phyloP scores from a whole-genome alignment of 2,888 invertebrate species.

The Pandemis cinnamomeana region DNA sequence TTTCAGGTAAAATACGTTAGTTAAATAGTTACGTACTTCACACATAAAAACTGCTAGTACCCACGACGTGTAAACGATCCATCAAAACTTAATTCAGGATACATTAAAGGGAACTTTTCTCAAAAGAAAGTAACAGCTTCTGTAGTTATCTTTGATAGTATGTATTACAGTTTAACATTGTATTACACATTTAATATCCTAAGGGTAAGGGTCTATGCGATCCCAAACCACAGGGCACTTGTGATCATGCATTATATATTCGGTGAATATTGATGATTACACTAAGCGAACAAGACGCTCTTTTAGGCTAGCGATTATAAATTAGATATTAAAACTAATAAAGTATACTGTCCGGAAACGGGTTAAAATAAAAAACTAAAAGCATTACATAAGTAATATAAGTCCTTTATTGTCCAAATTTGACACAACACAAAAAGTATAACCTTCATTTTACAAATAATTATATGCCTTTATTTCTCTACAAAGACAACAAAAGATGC shows the following conservation, averaged over 20 bases:
- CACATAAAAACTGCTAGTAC: not conserved
- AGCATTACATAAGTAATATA: not conserved
- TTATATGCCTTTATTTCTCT: not conserved
- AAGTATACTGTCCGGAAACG: not conserved
- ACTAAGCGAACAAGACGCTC: not conserved
- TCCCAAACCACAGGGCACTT: slow-evolving; percentile 6
- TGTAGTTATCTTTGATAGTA: not conserved
- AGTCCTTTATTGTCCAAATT: no score
- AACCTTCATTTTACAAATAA: not conserved
- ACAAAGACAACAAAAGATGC: not conserved
- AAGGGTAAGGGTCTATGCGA: not conserved
- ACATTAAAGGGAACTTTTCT: not conserved
- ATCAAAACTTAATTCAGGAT: not conserved
- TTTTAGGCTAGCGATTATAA: slow-evolving; percentile 1
- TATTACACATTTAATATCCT: not conserved
- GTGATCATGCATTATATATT: slow-evolving; percentile 19
- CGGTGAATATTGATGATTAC: slow-evolving; percentile 20
- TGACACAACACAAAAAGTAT: no score
- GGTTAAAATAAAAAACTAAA: not conserved
- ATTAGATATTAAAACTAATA: not conserved
- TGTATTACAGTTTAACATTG: not conserved
- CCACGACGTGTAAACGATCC: not conserved
- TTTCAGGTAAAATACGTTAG: not conserved
- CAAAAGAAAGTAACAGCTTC: not conserved
- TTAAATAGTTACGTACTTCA: not conserved